Evolutionary conservation across 1,140 invertebrate genomes (phyloP), one percentile per base, ranked within the genome.

Genomic region (Drosophila azteca): DNA sequence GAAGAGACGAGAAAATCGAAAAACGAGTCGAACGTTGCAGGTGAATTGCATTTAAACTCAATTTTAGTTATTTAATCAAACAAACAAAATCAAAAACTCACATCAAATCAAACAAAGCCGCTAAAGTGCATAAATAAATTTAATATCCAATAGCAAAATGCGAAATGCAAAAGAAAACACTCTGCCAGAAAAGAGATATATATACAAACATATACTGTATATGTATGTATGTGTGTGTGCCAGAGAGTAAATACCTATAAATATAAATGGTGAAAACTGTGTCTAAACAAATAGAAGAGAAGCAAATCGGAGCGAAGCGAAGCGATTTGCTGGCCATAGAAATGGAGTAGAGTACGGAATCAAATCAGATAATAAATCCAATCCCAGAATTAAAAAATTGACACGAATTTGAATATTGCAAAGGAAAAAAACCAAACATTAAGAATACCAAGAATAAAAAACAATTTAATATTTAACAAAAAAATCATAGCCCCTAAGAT

Each of bases 1-100:
- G 24, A 26, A 48, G 44, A 24, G 22, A 24, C 22, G 22, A 24
- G 3, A 26, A 57, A 63, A 43, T 50, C 55, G 41, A 66, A 41
- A 64, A 39, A 45, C 17, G 4, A 52, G 46, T 57, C 57, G 57
- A 57, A 75, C 66, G 70, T 72, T 79, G 79, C 80, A 84, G 81
- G 81, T 68, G 60, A 87, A 84, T 70, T 85, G 81, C 81, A 85
- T 85, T 85, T 85, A 84, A 68, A 65, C 51, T 75, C 65, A 26
- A 75, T 80, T 87, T 76, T 49, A 50, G 64, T 67, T 80, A 57
- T 78, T 78, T 58, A 80, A 80, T 65, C 65, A 58, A 39, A 52
- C 60, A 64, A 73, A 57, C 60, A 55, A 61, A 87, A 87, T 81
- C 79, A 79, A 81, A 77, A 65, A 84, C 17, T 20, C 17, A 20